These are phyloP conservation scores for Harpegnathos saltator DNA, from an alignment of 1,140 invertebrate species.

Conservation along the genomic window DNA sequence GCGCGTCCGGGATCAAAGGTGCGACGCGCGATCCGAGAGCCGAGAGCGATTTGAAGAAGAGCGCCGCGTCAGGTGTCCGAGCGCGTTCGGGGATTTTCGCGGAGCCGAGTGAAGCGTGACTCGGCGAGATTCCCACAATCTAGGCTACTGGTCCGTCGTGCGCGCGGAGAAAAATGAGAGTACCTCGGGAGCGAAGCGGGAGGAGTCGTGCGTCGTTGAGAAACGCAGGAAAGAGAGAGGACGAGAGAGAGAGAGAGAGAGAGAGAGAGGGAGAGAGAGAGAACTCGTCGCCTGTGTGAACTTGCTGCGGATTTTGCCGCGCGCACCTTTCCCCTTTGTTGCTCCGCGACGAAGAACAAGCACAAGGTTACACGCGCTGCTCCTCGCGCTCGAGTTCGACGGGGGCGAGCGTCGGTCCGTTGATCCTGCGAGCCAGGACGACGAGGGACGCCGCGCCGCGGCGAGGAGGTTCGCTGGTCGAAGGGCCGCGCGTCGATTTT, in stretches of 20 bases:
- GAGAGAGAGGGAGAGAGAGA: too few relatives aligned
- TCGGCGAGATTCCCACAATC: neutral
- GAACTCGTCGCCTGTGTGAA: neutral
- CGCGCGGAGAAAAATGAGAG: neutral
- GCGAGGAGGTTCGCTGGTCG: too few relatives aligned
- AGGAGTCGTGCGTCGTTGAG: neutral
- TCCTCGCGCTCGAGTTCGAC: conserved; percentile 1
- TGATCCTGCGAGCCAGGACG: too few relatives aligned
- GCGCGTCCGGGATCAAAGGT: too few relatives aligned
- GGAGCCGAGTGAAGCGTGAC: neutral
- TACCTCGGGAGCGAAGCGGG: neutral
- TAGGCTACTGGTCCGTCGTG: neutral
- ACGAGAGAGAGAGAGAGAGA: too few relatives aligned
- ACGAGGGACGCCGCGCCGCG: too few relatives aligned
- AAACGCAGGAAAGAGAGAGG: conserved; percentile 8
- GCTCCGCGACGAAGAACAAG: neutral
- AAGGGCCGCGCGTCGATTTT: too few relatives aligned
- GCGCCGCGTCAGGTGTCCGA: too few relatives aligned
- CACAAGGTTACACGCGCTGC: conserved; percentile 4
- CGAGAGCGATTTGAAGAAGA: too few relatives aligned
- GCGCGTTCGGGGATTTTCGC: neutral
- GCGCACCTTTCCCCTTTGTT: conserved; percentile 37
- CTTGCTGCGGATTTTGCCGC: conserved; percentile 2
- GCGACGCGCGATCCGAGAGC: too few relatives aligned
- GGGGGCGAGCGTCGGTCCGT: too few relatives aligned